phyloP scores from a whole-genome alignment of 2,888 invertebrate genomes.

The Adelphocoris suturalis region DNA sequence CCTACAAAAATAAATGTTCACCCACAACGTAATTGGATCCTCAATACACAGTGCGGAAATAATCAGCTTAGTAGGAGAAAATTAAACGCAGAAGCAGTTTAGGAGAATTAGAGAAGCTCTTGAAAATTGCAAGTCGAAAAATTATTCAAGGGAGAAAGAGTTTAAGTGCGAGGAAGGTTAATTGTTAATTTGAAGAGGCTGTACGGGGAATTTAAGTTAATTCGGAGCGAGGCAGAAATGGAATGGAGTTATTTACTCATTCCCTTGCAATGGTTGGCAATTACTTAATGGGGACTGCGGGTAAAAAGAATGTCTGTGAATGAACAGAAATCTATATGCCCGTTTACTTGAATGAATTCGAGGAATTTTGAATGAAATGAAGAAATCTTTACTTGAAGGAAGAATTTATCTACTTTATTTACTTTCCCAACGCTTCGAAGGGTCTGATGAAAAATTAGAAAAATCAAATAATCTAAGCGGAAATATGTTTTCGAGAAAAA shows the following conservation, averaged over 20 bases:
- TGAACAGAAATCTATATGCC: too few relatives aligned
- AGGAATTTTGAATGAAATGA: too few relatives aligned
- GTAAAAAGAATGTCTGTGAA: too few relatives aligned
- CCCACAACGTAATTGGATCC: not conserved
- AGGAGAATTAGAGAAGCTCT: not conserved
- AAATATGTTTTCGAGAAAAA: too few relatives aligned
- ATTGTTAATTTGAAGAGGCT: not conserved
- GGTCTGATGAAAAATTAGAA: too few relatives aligned
- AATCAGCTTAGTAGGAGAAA: not conserved
- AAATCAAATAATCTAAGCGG: too few relatives aligned
- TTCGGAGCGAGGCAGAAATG: not conserved
- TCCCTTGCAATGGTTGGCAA: not conserved
- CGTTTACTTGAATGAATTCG: too few relatives aligned
- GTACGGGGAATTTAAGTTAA: not conserved
- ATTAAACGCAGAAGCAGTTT: not conserved
- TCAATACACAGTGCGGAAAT: not conserved
- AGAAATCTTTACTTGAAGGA: too few relatives aligned
- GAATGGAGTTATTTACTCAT: not conserved
- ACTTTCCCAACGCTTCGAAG: too few relatives aligned
- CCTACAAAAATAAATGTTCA: not conserved
- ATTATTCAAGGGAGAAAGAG: not conserved
- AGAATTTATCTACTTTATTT: too few relatives aligned
- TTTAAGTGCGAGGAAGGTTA: not conserved
- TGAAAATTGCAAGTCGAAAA: not conserved
- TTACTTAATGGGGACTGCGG: too few relatives aligned